Percentiles rank a stretch among this genome's conserved stretches.
These are phyloP conservation scores for Scomber japonicus DNA, from an alignment of 2,113 vertebrate genomes.

Conservation along the genomic window DNA sequence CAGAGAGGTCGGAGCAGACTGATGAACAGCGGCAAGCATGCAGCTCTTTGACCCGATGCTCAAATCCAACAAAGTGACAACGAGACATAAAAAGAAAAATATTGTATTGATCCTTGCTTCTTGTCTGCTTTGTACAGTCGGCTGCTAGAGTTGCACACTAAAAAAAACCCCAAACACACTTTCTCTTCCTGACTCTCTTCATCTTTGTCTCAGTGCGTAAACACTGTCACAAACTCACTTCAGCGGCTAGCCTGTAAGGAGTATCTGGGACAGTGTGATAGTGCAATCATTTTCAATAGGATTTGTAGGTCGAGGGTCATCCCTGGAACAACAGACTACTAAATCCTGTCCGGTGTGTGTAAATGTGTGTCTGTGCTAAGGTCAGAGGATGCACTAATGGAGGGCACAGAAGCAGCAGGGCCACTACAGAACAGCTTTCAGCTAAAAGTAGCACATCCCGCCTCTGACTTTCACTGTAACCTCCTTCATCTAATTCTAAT, in stretches of 20 bases:
- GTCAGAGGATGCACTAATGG: constrained; percentile 39
- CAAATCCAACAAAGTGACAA: constrained; percentile 3
- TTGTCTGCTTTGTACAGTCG: not conserved
- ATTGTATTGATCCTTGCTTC: not conserved
- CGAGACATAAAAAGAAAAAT: not conserved
- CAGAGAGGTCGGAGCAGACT: constrained; percentile 33
- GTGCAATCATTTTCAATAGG: constrained; percentile 72
- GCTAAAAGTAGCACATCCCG: constrained; percentile 19
- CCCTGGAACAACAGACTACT: constrained; percentile 63
- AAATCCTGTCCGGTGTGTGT: constrained; percentile 71
- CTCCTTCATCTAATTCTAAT: constrained; percentile 48
- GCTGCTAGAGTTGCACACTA: not conserved
- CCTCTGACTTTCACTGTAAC: constrained; percentile 16
- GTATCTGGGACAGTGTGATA: constrained; percentile 71
- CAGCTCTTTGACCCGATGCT: constrained; percentile 3
- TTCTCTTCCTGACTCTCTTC: constrained; percentile 29
- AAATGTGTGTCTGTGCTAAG: constrained; percentile 50
- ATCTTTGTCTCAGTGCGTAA: not conserved
- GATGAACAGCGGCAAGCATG: constrained; percentile 7
- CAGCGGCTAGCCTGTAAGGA: constrained; percentile 26
- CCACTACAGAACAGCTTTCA: constrained; percentile 8
- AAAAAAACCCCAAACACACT: not conserved
- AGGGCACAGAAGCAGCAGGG: constrained; percentile 37
- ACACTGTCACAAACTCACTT: constrained; percentile 26
- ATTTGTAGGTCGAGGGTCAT: constrained; percentile 74